Base-by-base conservation (phyloP, 2,797 vertebrate species). In the Peromyscus aztecus region DNA sequence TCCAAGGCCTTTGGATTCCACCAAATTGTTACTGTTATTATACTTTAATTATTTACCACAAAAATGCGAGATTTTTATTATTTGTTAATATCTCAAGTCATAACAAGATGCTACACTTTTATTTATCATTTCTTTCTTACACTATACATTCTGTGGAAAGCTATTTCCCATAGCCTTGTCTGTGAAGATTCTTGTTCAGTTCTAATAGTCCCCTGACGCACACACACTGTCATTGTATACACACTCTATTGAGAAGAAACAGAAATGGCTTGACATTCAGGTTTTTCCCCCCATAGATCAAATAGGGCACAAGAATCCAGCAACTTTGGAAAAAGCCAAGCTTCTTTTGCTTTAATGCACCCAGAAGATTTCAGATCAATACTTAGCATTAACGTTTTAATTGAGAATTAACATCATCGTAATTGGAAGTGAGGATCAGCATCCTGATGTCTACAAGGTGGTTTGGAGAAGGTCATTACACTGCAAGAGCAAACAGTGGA, bases 281-380 rank as follows among this genome's bases (percentile, higher is more conserved):
- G 59, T n/a, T 40, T n/a, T 13, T 29, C 34, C 40, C 57, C 21
- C 19, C n/a, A 34, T 73, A 31, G 76, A 89, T 91, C 94, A 84
- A 94, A 94, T 49, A 94, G 19, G 81, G 31, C 52, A 94, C 31
- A 16, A 0, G 19, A 67, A 27, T 6, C 82, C 83, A 94, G 93
- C 69, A 97, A 14, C 31, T 81, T 81, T 95, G 55, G 65, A 98
- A 83, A n/a, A 97, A 76, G 71, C 83, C 34, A 95, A 97, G 57
- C 75, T 91, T 95, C 57, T 77, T 95, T 80, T 90, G 34, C 81
- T 92, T 96, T 96, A 95, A 57, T 78, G 90, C 73, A 95, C 94
- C 85, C 65, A 80, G 69, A 97, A 98, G 96, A 95, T 77, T 92
- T 97, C 91, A 90, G 96, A 97, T 97, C 97, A 98, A 96, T 97